Conservation (phyloP, 2,797 vertebrate species). For the Hirundo rustica region DNA sequence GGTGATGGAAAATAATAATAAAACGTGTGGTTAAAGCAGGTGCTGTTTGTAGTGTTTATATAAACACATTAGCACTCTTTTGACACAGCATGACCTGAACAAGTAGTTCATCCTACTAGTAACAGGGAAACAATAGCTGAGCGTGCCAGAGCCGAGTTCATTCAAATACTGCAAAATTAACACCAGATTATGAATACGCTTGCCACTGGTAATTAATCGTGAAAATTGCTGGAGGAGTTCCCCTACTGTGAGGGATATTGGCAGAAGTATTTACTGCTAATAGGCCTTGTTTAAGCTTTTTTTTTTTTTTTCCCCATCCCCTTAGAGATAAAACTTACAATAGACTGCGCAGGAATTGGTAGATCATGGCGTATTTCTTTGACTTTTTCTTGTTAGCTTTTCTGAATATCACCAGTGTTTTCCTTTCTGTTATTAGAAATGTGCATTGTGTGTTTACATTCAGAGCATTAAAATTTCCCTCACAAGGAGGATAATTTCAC, state of each 20-base stretch:
- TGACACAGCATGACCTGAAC: slow-evolving; percentile 70
- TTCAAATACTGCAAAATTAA: slow-evolving; percentile 83
- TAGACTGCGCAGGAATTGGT: slow-evolving; percentile 27
- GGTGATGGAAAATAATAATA: slow-evolving; percentile 35
- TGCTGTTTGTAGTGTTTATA: slow-evolving; percentile 63
- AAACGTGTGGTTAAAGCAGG: slow-evolving; percentile 66
- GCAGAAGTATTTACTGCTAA: slow-evolving; percentile 79
- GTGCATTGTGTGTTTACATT: background rate
- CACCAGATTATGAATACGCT: slow-evolving; percentile 81
- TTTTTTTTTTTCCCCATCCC: slow-evolving; percentile 69
- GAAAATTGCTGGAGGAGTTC: slow-evolving; percentile 72
- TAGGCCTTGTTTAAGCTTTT: slow-evolving; percentile 82
- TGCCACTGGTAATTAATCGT: slow-evolving; percentile 76
- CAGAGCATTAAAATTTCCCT: slow-evolving; percentile 23
- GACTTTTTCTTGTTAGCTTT: slow-evolving; percentile 62
- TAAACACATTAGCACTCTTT: slow-evolving; percentile 72
- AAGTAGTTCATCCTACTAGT: slow-evolving; percentile 66
- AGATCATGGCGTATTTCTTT: slow-evolving; percentile 54
- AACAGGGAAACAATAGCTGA: slow-evolving; percentile 77
- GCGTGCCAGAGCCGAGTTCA: slow-evolving; percentile 69
- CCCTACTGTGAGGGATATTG: slow-evolving; percentile 79
- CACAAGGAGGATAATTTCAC: slow-evolving; percentile 26
- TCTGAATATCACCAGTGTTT: slow-evolving; percentile 46
- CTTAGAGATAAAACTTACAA: slow-evolving; percentile 61
- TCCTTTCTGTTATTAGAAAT: background rate